Evolutionary conservation across 2,888 invertebrate genomes (phyloP).

Genomic region (Euproctis similis): DNA sequence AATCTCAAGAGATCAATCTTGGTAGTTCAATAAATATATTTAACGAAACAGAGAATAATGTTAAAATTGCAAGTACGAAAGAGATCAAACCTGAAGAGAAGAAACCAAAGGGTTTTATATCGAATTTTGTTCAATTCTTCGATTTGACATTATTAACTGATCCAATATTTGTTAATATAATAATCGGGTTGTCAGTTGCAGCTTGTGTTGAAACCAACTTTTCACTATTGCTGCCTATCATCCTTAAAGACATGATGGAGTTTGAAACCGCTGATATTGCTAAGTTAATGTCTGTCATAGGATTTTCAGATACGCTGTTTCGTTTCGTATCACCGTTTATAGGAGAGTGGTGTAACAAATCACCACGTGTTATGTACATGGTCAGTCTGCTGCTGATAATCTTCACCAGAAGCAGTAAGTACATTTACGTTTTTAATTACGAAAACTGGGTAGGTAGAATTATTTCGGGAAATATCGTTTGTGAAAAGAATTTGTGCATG

Average conservation of each 20-base stretch:
- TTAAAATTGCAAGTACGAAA: constrained; percentile 28
- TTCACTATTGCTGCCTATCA: constrained; percentile 79
- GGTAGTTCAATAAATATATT: constrained; percentile 78
- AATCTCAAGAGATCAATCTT: constrained; percentile 74
- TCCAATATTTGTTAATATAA: constrained; percentile 80
- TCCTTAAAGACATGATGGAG: constrained; percentile 77
- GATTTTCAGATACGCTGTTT: constrained; percentile 75
- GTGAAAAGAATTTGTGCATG: too few relatives aligned
- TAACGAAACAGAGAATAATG: constrained; percentile 42
- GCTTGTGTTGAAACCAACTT: constrained; percentile 83
- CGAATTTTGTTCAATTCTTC: constrained; percentile 70
- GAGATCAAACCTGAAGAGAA: constrained; percentile 28
- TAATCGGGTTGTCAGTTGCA: constrained; percentile 80
- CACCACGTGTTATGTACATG: constrained; percentile 79
- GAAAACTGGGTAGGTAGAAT: background rate
- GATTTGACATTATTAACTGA: constrained; percentile 80
- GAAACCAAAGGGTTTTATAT: constrained; percentile 30
- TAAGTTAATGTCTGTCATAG: constrained; percentile 77
- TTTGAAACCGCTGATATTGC: constrained; percentile 77
- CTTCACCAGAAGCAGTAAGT: constrained; percentile 78
- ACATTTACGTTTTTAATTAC: constrained; percentile 1
- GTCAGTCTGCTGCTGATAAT: constrained; percentile 77
- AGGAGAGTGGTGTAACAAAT: constrained; percentile 77
- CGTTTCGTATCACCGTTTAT: constrained; percentile 80
- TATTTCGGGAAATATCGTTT: too few relatives aligned